Base-by-base conservation (phyloP, 2,797 vertebrate genomes). In the Zalophus californianus region DNA sequence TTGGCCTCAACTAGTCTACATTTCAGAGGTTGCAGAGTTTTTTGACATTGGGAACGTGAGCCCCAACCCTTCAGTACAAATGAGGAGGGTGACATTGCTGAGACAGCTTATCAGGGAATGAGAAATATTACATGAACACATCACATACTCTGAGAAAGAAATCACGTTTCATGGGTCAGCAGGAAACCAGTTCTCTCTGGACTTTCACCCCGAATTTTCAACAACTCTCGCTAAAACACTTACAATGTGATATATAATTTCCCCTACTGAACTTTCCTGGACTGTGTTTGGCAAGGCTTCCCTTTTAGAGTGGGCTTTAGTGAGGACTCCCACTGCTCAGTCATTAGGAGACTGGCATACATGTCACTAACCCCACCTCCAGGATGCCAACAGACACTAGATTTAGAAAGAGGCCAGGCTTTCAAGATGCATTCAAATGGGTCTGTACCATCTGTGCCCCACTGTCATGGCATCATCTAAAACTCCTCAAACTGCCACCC, bases 51-150 rank as follows among this genome's bases (percentile, higher is more conserved):
- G 32, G 96, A 96, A 98, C 80, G 56, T 98, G 97, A 93, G 92
- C 20, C 62, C 25, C 84, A 64, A 87, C 87, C 66, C 85, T 86
- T 94, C 60, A 70, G 80, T 90, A 87, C 91, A 97, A 92, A 96
- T 2, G 21, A 93, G 95, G 94, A 50, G 73, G 32, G 32, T 88
- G 93, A 97, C 95, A 94, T 20, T 84, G 93, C 75, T 25, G 54
- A 90, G 86, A 90, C n/a, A 3, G 90, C 56, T 97, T 98, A 98
- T 98, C 97, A 79, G 77, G 84, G 90, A 92, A 97, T 79, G 98
- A 91, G 92, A 93, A 90, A 79, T 85, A 78, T 70, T 90, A 93
- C 97, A 98, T 25, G 75, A 93, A 98, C 89, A 94, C 56, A 87
- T 79, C 77, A 77, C 87, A 94, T 80, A 73, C 79, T 72, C 62